These are phyloP conservation scores for Ptychobarbus kaznakovi DNA, from an alignment of 2,797 vertebrate genomes.

Conservation along the genomic window DNA sequence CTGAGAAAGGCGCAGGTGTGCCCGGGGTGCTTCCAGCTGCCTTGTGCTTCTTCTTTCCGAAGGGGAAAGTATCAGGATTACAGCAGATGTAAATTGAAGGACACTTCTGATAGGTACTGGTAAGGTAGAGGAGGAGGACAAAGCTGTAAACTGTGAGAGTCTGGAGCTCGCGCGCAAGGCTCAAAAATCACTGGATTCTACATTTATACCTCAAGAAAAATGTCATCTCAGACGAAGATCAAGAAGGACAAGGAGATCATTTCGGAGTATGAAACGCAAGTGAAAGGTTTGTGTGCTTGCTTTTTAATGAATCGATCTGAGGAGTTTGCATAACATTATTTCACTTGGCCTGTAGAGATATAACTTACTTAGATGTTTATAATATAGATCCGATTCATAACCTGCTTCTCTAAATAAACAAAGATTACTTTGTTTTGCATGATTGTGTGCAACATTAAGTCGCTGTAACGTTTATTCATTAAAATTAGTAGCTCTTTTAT, in stretches of 20 bases:
- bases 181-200: slow-evolving; percentile 69
- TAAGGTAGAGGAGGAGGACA: slow-evolving; percentile 41
- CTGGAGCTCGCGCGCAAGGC: slow-evolving; percentile 53
- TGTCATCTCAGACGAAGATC: slow-evolving; percentile 91
- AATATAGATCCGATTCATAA: neutral
- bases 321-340: slow-evolving; percentile 6
- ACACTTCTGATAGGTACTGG: slow-evolving; percentile 56
- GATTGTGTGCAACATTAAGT: neutral
- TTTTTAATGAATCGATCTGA: slow-evolving; percentile 38
- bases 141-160: slow-evolving; percentile 60
- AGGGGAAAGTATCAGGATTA: slow-evolving; percentile 40
- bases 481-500: neutral
- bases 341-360: neutral
- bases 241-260: slow-evolving; percentile 99
- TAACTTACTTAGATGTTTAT: neutral
- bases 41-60: slow-evolving; percentile 22
- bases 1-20: slow-evolving; percentile 61
- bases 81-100: slow-evolving; percentile 41
- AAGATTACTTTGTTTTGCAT: neutral
- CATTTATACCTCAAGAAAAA: slow-evolving; percentile 70
- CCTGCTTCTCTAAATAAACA: slow-evolving; percentile 15
- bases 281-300: slow-evolving; percentile 86
- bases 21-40: slow-evolving; percentile 13
- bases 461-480: neutral
- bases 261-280: slow-evolving; percentile 95